Evolutionary conservation across 2,113 vertebrate genomes (phyloP).

Genomic region (Trogon surrucura): DNA sequence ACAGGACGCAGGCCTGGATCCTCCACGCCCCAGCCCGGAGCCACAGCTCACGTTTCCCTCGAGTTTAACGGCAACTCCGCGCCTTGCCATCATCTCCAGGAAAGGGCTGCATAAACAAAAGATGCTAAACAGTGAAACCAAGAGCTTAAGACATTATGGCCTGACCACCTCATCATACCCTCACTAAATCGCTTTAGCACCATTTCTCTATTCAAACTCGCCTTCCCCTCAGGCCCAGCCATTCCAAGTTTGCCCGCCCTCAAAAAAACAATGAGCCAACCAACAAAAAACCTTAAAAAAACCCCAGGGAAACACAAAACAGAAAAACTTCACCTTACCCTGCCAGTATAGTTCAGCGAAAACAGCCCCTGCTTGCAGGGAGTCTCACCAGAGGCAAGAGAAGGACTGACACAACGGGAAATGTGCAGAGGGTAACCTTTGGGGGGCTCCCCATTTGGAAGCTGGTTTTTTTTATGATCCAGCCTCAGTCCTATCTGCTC

Average conservation of each 20-base stretch:
- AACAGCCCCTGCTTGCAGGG: not conserved
- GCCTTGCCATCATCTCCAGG: rapidly evolving
- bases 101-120: not conserved
- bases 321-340: not conserved
- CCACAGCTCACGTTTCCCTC: rapidly evolving
- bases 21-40: not conserved
- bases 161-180: not conserved
- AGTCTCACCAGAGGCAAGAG: not conserved
- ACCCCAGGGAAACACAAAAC: too few species aligned
- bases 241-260: rapidly evolving
- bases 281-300: too few species aligned
- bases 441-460: not conserved
- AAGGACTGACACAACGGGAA: not conserved
- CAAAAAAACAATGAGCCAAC: too few species aligned
- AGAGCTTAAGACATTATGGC: not conserved
- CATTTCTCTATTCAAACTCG: not conserved
- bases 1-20: rapidly evolving
- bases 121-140: not conserved
- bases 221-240: not conserved
- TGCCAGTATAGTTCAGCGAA: not conserved
- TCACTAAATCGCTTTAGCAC: not conserved
- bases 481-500: not conserved
- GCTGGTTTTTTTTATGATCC: not conserved
- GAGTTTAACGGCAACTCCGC: not conserved
- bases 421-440: not conserved